Percentiles rank a stretch among this genome's conserved stretches.
phyloP scores from a whole-genome alignment of 2,888 invertebrate species.

The Sphaerophoria taeniata region DNA sequence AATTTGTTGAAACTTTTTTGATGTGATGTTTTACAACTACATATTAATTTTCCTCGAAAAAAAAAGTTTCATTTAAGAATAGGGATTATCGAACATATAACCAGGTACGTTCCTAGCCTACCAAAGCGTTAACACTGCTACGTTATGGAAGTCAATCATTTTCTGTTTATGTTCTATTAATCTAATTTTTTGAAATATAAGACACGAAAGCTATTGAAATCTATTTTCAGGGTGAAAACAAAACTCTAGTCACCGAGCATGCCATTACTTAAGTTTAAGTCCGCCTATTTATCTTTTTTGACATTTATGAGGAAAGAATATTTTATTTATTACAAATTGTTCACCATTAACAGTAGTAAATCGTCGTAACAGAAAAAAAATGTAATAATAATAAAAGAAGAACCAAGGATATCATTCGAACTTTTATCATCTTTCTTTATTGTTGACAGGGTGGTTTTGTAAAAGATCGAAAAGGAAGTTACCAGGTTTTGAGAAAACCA shows the following conservation, averaged over 20 bases:
- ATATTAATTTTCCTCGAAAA: too few species aligned
- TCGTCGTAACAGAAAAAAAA: slow-evolving; percentile 47
- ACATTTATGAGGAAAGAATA: slow-evolving; percentile 75
- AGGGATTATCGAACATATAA: too few species aligned
- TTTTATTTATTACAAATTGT: slow-evolving; percentile 75
- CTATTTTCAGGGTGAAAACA: background rate
- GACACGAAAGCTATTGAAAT: too few species aligned
- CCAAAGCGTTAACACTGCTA: too few species aligned
- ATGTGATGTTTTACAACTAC: too few species aligned
- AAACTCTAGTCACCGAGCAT: slow-evolving; percentile 38
- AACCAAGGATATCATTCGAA: slow-evolving; percentile 62
- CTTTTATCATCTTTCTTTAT: slow-evolving; percentile 73
- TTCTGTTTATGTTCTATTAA: too few species aligned
- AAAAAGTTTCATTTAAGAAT: too few species aligned
- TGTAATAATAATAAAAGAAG: slow-evolving; percentile 23
- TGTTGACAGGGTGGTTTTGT: slow-evolving; percentile 69
- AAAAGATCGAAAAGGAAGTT: slow-evolving; percentile 15
- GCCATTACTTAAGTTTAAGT: slow-evolving; percentile 66
- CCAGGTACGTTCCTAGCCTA: too few species aligned
- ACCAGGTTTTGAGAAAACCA: slow-evolving; percentile 65
- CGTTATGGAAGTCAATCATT: too few species aligned
- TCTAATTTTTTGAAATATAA: too few species aligned
- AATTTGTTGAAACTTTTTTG: too few species aligned
- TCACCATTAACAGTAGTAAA: slow-evolving; percentile 72
- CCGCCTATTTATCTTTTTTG: slow-evolving; percentile 64